Evolutionary conservation across 92 coral and sea anemone genomes (phyloP), one percentile per base, ranked within the genome.

Genomic region (Zoanthus sansibaricus): DNA sequence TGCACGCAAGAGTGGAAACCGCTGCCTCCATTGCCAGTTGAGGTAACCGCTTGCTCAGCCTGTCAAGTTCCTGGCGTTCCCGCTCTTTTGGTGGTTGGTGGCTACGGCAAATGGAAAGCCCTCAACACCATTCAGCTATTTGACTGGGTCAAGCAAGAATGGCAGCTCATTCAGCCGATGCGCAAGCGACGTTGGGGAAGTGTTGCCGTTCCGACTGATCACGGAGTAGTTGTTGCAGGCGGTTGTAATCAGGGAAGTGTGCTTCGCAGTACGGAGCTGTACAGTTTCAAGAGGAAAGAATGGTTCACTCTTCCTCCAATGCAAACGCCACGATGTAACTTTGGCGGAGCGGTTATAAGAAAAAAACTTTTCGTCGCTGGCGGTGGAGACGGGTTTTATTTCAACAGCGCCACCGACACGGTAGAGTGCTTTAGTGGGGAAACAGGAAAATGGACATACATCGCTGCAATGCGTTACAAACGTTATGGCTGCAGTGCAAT

Each of bases 191-290:
- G 98, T 9, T 95, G 98, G 98, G 98, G 98, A 0, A 86, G 94
- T 66, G 87, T 71, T 4, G 92, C 90, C 0, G 69, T 93, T 18
- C 93, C 96, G 13, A 93, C 94, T 4, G 98, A 95, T 13, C 94
- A 93, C 30, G 98, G 98, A 51, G 78, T 95, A 5, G 88, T 95
- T 8, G 96, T 95, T 3, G 94, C 84, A 13, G 98, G 98, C 15
- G 98, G 98, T 9, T 95, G 98, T 73, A 94, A 95, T 62, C 96
- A 89, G 62, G 96, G 98, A 5, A 95, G 94, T 58, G 96, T 95
- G 3, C 82, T 95, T 1, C 83, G 87, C 76, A 95, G 98, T 72
- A 91, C 88, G 31, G 98, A 95, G 86, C 88, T 95, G 20, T 93
- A 91, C 89, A 95, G 91, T 87, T 52, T 91, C 47, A 93, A 87